phyloP scores from a whole-genome alignment of 2,888 invertebrate species.

The Diarsia mendica region DNA sequence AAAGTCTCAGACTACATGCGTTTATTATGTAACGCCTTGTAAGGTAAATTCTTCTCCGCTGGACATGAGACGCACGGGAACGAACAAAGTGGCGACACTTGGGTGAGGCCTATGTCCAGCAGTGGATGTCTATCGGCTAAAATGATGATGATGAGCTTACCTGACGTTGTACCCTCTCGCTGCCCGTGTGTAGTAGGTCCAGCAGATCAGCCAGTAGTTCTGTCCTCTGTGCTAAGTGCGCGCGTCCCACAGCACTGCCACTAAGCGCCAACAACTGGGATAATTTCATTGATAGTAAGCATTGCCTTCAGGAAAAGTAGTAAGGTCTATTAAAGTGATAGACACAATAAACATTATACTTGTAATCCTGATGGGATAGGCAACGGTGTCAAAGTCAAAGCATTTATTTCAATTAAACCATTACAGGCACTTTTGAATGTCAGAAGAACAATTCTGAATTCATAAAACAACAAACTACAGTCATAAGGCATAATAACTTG shows the following conservation, averaged over 20 bases:
- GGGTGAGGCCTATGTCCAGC: too few species aligned
- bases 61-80: too few species aligned
- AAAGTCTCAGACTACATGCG: not conserved
- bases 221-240: constrained; percentile 97
- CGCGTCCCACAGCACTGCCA: constrained; percentile 97
- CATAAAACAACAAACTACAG: too few species aligned
- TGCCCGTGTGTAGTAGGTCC: constrained; percentile 97
- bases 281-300: not conserved
- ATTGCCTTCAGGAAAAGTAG: not conserved
- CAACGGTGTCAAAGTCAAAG: not conserved
- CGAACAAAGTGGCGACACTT: too few species aligned
- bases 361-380: not conserved
- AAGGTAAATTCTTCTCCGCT: not conserved
- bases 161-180: constrained; percentile 98
- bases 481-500: too few species aligned
- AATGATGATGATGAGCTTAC: constrained; percentile 78
- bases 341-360: not conserved
- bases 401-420: too few species aligned
- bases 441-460: too few species aligned
- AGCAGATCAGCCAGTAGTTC: constrained; percentile 96
- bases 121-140: too few species aligned
- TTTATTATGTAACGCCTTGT: not conserved
- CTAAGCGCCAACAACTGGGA: constrained; percentile 94
- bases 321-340: not conserved
- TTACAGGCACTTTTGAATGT: too few species aligned